Evolutionary conservation across 2,797 vertebrate species (phyloP).

Genomic region (Heliangelus exortis): DNA sequence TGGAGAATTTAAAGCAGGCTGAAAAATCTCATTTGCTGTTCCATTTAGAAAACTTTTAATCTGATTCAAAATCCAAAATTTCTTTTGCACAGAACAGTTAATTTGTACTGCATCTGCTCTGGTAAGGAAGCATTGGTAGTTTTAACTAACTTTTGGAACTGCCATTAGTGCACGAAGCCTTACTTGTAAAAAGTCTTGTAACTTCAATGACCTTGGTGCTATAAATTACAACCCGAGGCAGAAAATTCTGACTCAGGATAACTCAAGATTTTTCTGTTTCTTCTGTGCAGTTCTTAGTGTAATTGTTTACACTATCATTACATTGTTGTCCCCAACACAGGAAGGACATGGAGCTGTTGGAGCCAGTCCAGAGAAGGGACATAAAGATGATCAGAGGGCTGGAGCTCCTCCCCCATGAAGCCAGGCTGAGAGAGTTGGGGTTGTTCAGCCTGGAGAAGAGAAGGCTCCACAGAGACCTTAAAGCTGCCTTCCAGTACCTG

Average conservation of each 20-base stretch:
- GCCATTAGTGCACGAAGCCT: accelerated
- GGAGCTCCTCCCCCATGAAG: too few relatives aligned
- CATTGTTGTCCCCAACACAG: too few relatives aligned
- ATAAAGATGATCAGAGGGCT: too few relatives aligned
- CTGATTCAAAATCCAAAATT: background rate
- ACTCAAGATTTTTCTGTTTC: background rate
- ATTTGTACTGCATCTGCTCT: background rate
- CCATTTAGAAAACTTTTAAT: background rate
- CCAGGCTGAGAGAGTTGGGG: too few relatives aligned
- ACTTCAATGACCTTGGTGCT: background rate
- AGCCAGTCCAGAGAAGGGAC: too few relatives aligned
- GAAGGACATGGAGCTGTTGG: too few relatives aligned
- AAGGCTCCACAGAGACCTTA: too few relatives aligned
- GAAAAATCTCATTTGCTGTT: background rate
- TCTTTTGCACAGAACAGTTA: background rate
- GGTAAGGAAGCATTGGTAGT: background rate
- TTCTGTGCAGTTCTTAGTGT: background rate
- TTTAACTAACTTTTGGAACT: background rate
- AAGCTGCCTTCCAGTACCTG: too few relatives aligned
- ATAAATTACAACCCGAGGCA: background rate
- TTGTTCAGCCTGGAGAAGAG: background rate
- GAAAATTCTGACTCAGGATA: background rate
- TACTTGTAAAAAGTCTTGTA: accelerated
- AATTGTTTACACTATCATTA: background rate
- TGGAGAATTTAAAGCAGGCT: background rate